Conservation (phyloP, 2,113 vertebrate species). For the zebrafish (Danio rerio) region DNA sequence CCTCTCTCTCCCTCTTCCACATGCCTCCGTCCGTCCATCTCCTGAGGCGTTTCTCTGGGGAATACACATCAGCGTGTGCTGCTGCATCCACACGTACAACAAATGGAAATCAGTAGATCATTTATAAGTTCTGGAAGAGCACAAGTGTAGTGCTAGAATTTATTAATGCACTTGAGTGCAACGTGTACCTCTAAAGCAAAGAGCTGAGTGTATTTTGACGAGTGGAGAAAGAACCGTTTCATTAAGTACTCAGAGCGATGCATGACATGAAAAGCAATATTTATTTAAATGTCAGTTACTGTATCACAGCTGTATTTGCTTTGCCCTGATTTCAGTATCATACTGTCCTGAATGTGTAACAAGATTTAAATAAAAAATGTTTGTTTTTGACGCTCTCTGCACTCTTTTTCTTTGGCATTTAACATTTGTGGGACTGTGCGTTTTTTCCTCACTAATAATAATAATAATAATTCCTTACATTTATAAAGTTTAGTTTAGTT, state of each 20-base stretch:
- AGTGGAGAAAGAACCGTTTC: background rate
- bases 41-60: background rate
- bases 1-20: constrained; percentile 1
- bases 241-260: background rate
- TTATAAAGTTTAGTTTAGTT: too few species aligned
- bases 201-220: background rate
- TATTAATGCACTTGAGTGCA: background rate
- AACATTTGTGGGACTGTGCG: background rate
- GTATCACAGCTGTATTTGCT: background rate
- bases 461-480: too few species aligned
- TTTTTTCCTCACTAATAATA: background rate
- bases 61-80: background rate
- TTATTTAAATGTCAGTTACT: background rate
- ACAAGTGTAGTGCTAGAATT: background rate
- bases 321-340: constrained; percentile 40
- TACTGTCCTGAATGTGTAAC: constrained; percentile 5
- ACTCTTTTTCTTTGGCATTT: background rate
- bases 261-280: background rate
- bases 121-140: constrained; percentile 7
- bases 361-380: background rate
- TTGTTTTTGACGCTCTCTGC: background rate
- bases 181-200: background rate
- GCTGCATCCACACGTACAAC: background rate
- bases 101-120: background rate
- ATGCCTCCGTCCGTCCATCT: background rate